phyloP scores from a whole-genome alignment of 2,888 invertebrate species.

The Acrobeloides nanus region DNA sequence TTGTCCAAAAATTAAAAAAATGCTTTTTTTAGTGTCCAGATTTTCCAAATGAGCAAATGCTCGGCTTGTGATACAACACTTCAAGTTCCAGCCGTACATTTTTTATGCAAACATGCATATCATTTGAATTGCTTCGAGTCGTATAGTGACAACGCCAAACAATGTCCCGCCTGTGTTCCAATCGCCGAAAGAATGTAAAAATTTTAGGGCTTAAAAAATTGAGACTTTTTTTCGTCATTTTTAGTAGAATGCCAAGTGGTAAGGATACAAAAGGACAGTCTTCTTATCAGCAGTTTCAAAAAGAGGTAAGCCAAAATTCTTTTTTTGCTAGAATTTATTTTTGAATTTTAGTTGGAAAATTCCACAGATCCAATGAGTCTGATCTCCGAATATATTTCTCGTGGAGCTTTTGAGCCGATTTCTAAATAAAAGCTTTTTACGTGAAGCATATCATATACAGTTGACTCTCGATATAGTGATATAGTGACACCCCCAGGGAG shows the following conservation, averaged over 20 bases:
- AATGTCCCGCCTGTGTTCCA: constrained; percentile 72
- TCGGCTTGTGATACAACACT: constrained; percentile 79
- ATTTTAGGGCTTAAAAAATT: constrained; percentile 4
- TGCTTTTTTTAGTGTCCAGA: constrained; percentile 41
- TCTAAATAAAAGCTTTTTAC: too few species aligned
- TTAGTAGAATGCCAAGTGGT: constrained; percentile 4
- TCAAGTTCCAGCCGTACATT: constrained; percentile 82
- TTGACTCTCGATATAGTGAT: too few species aligned
- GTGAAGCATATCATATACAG: too few species aligned
- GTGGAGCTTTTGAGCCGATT: constrained; percentile 71
- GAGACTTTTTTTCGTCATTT: not conserved
- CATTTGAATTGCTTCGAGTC: constrained; percentile 88
- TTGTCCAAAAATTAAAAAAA: not conserved
- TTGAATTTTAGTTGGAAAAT: constrained; percentile 27
- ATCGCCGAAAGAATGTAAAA: not conserved
- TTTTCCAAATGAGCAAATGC: constrained; percentile 70
- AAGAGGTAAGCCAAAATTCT: constrained; percentile 19
- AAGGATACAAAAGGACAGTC: constrained; percentile 2
- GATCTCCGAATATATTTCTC: constrained; percentile 82
- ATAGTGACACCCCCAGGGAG: too few species aligned
- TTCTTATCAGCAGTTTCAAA: constrained; percentile 11
- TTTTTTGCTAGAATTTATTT: constrained; percentile 14
- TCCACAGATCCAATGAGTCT: constrained; percentile 67
- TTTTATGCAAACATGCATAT: constrained; percentile 87
- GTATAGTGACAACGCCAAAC: constrained; percentile 77